Evolutionary conservation across 2,797 vertebrate genomes (phyloP).

Genomic region (Takifugu ocellatus): DNA sequence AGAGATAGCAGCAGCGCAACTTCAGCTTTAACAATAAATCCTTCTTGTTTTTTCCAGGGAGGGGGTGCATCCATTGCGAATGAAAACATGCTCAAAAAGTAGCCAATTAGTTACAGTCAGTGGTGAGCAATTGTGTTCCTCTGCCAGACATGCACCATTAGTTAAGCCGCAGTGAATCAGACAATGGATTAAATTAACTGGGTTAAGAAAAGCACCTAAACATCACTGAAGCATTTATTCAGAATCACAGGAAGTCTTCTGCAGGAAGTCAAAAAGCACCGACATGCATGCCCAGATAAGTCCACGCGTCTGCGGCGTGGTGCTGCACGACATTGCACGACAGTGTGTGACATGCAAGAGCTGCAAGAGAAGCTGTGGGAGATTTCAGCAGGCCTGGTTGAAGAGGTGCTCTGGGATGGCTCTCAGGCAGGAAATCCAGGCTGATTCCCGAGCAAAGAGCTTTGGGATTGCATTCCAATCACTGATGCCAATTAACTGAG

Average conservation of each 20-base stretch:
- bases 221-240: conserved; percentile 1
- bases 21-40: conserved; percentile 1
- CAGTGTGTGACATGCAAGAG: not conserved
- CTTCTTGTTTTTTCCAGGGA: not conserved
- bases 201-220: conserved; percentile 3
- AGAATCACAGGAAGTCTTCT: not conserved
- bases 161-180: conserved; percentile 4
- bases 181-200: not conserved
- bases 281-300: conserved; percentile 2
- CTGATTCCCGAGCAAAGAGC: not conserved
- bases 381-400: conserved; percentile 2
- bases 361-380: not conserved
- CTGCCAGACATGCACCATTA: not conserved
- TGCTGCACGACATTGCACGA: not conserved
- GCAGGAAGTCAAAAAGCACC: not conserved
- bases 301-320: not conserved
- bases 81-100: conserved; percentile 1
- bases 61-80: too few relatives aligned
- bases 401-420: not conserved
- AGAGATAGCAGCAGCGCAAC: conserved; percentile 4
- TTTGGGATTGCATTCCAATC: conserved; percentile 26
- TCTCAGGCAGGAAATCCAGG: not conserved
- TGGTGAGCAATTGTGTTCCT: not conserved
- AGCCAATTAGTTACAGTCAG: conserved; percentile 4
- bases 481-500: conserved; percentile 17